These are phyloP conservation scores for Pangasianodon hypophthalmus DNA, from an alignment of 2,113 vertebrate genomes.

Conservation along the genomic window DNA sequence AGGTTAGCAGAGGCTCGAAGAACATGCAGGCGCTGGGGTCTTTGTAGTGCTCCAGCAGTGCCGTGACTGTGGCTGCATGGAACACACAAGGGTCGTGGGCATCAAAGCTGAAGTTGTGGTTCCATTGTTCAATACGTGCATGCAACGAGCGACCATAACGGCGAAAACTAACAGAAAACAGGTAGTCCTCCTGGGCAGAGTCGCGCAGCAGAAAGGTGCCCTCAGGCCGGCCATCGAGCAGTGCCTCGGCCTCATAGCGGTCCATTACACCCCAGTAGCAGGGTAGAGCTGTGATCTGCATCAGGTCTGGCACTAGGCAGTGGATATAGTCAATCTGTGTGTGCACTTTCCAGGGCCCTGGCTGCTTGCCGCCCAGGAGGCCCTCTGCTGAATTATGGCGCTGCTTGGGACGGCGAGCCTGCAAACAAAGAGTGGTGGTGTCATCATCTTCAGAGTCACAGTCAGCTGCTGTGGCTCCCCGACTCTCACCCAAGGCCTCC, in stretches of 20 bases:
- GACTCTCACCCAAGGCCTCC: conserved; percentile 79
- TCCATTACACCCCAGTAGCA: conserved; percentile 99
- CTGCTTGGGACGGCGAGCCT: conserved; percentile 90
- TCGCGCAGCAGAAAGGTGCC: conserved; percentile 98
- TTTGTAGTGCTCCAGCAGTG: conserved; percentile 97
- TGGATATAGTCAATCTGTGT: conserved; percentile 99
- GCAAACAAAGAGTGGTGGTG: conserved; percentile 89
- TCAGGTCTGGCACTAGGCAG: conserved; percentile 94
- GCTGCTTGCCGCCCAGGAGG: conserved; percentile 78
- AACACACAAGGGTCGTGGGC: conserved; percentile 97
- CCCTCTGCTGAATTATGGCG: conserved; percentile 89
- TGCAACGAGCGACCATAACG: conserved; percentile 96
- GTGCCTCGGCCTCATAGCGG: conserved; percentile 94
- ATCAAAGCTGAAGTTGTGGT: conserved; percentile 99
- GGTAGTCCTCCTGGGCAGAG: conserved; percentile 98
- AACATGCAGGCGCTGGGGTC: conserved; percentile 99
- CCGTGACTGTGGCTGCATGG: conserved; percentile 96
- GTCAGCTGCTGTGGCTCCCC: conserved; percentile 62
- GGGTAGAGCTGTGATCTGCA: conserved; percentile 91
- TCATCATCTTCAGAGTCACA: conserved; percentile 91
- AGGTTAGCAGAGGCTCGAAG: conserved; percentile 95
- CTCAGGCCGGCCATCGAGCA: conserved; percentile 93
- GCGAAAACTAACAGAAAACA: conserved; percentile 99
- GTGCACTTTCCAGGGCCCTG: conserved; percentile 95
- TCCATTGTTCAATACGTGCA: conserved; percentile 98